Base-by-base conservation (phyloP, 2,113 vertebrate genomes). In the Zapornia atra region DNA sequence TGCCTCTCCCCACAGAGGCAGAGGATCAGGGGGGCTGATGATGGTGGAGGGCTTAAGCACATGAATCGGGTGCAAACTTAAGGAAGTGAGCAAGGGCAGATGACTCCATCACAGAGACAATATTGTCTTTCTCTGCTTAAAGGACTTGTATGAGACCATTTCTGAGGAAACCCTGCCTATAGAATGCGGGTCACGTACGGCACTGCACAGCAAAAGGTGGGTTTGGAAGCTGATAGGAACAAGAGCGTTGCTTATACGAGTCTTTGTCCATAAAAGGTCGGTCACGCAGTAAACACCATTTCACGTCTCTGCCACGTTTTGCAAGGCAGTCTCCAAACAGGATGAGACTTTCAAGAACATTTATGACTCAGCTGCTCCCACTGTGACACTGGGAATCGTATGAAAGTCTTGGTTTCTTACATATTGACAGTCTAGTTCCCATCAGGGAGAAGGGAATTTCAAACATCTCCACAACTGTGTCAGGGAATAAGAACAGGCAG, bases 21-120 rank as follows among this genome's bases (percentile, higher is more conserved):
- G 53, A 83, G 33, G 78, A 57, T 17, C 4, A 4, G 46, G 42
- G 44, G 40, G 60, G 51, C 16, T 82, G 91, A 84, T 78, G 93
- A 81, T 16, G 92, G 87, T 54, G 86, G 48, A 59, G 77, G 60
- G 31, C 65, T 82, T 79, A 48, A 40, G 94, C 86, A 84, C 77
- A 84, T 44, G 68, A 90, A 91, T 64, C 8, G 24, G 90, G 82
- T 90, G 77, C 80, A 88, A 90, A 94, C 94, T 83, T 72, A 73
- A 83, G 68, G 77, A 92, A 73, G 57, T 0, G 0, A 66, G 65
- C 5, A 4, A 70, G 31, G 48, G 38, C 44, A 48, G 24, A 66
- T n/a, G 59, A 34, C 63, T 50, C 71, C 65, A 59, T 54, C 77
- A 57, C 34, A 65, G 28, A 82, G 36, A 4, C 6, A 48, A 88